Conservation (phyloP, 2,888 invertebrate species). For the Netelia inedita region DNA sequence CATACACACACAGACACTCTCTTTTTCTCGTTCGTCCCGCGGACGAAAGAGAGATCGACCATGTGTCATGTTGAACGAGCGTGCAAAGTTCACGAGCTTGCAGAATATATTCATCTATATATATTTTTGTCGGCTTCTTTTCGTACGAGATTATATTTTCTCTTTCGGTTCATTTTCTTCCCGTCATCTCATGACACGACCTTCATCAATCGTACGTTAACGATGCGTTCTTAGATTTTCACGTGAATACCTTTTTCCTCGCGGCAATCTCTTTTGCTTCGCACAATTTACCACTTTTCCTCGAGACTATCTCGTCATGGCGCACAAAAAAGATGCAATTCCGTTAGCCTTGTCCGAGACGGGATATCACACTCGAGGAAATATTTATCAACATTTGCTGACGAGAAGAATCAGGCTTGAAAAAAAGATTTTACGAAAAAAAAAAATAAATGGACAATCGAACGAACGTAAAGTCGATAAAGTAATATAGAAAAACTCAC, state of each 20-base stretch:
- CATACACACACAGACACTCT: constrained; percentile 21
- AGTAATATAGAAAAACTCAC: too few species aligned
- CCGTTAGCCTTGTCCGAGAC: neutral
- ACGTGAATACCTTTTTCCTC: constrained; percentile 26
- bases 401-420: too few species aligned
- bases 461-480: too few species aligned
- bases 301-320: neutral
- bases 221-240: constrained; percentile 27
- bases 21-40: constrained; percentile 40
- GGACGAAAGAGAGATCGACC: constrained; percentile 34
- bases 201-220: constrained; percentile 52
- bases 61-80: constrained; percentile 62
- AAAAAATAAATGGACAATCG: too few species aligned
- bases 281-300: constrained; percentile 19
- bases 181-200: constrained; percentile 24
- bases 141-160: constrained; percentile 44
- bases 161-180: constrained; percentile 42
- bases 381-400: too few species aligned
- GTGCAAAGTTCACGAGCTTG: constrained; percentile 36
- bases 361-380: neutral
- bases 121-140: constrained; percentile 24
- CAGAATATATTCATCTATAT: neutral
- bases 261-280: neutral
- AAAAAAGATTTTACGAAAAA: too few species aligned
- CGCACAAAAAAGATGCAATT: neutral